A percentile compares a stretch with the other conserved stretches of the same genome.
Evolutionary conservation across 2,888 invertebrate genomes (phyloP).

Genomic region (Carabus problematicus): DNA sequence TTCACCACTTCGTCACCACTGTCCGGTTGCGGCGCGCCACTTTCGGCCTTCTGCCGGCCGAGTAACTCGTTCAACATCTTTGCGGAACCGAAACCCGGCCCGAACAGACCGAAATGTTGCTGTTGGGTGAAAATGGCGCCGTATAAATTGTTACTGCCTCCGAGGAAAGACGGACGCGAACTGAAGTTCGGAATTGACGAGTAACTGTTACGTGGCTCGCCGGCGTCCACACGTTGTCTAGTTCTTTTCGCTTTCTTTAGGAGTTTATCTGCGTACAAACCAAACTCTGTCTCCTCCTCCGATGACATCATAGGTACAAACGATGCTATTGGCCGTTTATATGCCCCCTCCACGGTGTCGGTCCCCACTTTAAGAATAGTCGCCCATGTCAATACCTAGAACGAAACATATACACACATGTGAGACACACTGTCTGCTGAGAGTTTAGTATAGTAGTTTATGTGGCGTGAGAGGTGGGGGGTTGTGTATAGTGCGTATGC

Average conservation of each 20-base stretch:
- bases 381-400: conserved; percentile 61
- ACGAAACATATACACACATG: conserved; percentile 47
- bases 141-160: conserved; percentile 78
- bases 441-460: conserved; percentile 1
- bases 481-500: conserved; percentile 12
- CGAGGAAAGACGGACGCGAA: conserved; percentile 82
- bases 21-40: conserved; percentile 52
- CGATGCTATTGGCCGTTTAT: conserved; percentile 81
- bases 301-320: conserved; percentile 93
- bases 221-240: conserved; percentile 96
- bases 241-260: conserved; percentile 93
- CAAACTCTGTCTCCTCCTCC: conserved; percentile 94
- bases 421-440: not conserved
- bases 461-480: not conserved
- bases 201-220: conserved; percentile 93
- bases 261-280: conserved; percentile 92
- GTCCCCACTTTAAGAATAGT: conserved; percentile 65
- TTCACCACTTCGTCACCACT: conserved; percentile 58
- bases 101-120: conserved; percentile 83
- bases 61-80: conserved; percentile 92
- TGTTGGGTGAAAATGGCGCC: conserved; percentile 84
- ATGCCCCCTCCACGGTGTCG: conserved; percentile 67
- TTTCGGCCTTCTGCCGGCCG: conserved; percentile 71
- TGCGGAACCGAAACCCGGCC: conserved; percentile 84
- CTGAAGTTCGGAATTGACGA: conserved; percentile 79